Evolutionary conservation across 1,140 invertebrate genomes (phyloP).

Genomic region (Aphelinus certus): DNA sequence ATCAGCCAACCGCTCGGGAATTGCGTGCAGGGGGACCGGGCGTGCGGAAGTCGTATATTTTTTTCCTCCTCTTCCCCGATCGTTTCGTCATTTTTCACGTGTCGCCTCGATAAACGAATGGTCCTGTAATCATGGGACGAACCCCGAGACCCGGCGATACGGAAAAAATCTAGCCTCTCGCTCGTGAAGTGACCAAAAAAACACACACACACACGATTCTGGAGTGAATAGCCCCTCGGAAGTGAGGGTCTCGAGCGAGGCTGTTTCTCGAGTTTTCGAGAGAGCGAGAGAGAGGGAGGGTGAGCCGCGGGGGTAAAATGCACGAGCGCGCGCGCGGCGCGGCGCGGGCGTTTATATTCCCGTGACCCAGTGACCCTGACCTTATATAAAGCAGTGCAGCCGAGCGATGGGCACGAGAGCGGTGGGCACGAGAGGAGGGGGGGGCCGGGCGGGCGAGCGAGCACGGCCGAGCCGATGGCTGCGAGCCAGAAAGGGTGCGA

Average conservation of each 20-base stretch:
- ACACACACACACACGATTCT: neutral
- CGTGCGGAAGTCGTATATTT: no score
- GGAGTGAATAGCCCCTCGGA: neutral
- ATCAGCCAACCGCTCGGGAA: no score
- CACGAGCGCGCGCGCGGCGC: neutral
- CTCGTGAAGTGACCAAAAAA: neutral
- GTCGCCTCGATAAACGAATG: no score
- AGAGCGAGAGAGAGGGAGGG: constrained; percentile 1
- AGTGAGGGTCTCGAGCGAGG: neutral
- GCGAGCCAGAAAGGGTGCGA: constrained; percentile 28
- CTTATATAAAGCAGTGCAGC: neutral
- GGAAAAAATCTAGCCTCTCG: no score
- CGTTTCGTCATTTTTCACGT: no score
- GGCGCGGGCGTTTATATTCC: constrained; percentile 6
- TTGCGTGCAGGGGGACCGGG: no score
- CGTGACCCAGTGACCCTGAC: constrained; percentile 35
- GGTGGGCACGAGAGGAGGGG: neutral
- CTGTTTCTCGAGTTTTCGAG: neutral
- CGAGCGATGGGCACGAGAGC: neutral
- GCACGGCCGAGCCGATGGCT: constrained; percentile 4
- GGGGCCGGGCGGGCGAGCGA: no score
- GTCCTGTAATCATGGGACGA: no score
- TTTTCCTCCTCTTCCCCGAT: no score
- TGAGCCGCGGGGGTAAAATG: no score
- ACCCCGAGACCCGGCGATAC: no score